Percentiles rank a stretch among this genome's conserved stretches.
Conservation (phyloP, 2,113 vertebrate genomes). For the Periophthalmus modestus region DNA sequence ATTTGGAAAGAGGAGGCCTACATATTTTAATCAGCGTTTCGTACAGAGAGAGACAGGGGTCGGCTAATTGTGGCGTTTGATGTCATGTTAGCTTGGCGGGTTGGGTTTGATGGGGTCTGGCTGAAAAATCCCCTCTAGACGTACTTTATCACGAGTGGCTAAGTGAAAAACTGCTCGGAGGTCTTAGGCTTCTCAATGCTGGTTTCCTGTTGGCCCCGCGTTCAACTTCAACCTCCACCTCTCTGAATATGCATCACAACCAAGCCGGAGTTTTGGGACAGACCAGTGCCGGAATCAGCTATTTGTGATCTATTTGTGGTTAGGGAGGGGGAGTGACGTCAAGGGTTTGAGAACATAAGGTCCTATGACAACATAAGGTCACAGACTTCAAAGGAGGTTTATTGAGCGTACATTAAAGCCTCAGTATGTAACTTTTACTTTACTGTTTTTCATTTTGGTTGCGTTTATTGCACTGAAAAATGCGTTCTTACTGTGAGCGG, state of each 20-base stretch:
- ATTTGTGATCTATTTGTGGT: constrained; percentile 83
- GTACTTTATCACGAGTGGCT: constrained; percentile 42
- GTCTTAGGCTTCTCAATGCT: constrained; percentile 81
- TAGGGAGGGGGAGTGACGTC: constrained; percentile 9
- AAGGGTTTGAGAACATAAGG: neutral
- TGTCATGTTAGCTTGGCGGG: constrained; percentile 77
- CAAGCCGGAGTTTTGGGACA: constrained; percentile 82
- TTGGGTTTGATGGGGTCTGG: constrained; percentile 64
- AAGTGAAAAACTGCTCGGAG: constrained; percentile 78
- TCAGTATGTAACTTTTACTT: too few relatives aligned
- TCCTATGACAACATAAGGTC: neutral
- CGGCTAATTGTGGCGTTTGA: constrained; percentile 74
- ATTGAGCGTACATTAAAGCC: neutral
- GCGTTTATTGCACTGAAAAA: too few relatives aligned
- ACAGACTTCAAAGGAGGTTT: neutral
- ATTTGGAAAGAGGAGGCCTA: constrained; percentile 74
- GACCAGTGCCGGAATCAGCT: constrained; percentile 52
- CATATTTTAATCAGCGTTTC: constrained; percentile 66
- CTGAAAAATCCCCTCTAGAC: constrained; percentile 62
- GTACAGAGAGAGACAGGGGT: constrained; percentile 71
- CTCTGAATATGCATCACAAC: constrained; percentile 84
- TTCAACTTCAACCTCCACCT: constrained; percentile 96
- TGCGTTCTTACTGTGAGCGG: too few relatives aligned
- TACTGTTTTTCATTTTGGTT: too few relatives aligned
- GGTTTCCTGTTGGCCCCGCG: constrained; percentile 87